Evolutionary conservation across 2,888 invertebrate species (phyloP).

Genomic region (Drosophila anceps): DNA sequence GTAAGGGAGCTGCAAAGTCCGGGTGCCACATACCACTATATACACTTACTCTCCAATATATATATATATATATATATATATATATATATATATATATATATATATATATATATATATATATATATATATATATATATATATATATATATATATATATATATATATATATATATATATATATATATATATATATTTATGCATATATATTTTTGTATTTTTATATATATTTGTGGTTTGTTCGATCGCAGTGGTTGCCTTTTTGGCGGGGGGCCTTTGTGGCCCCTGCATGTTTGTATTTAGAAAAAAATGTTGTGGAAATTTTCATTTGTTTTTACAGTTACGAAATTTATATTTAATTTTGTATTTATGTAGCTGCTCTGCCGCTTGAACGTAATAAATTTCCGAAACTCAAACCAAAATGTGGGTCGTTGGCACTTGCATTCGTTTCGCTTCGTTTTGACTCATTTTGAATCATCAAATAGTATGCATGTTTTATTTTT

Average conservation of each 20-base stretch:
- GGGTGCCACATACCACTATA: constrained; percentile 24
- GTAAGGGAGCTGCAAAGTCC: constrained; percentile 36
- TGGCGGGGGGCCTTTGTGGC: constrained; percentile 38
- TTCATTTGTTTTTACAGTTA: constrained; percentile 43
- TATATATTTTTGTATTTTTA: constrained; percentile 2
- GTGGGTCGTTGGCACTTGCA: constrained; percentile 59
- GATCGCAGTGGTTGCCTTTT: constrained; percentile 39
- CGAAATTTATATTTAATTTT: constrained; percentile 46
- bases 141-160: constrained; percentile 9
- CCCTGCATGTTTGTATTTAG: constrained; percentile 17
- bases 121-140: neutral
- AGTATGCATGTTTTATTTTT: neutral
- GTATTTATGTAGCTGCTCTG: constrained; percentile 32
- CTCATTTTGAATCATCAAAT: constrained; percentile 12
- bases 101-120: neutral
- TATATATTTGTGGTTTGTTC: constrained; percentile 26
- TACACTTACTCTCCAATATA: constrained; percentile 4
- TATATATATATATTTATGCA: neutral
- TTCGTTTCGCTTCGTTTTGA: constrained; percentile 25
- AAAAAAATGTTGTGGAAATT: constrained; percentile 32
- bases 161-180: neutral
- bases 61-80: constrained; percentile 1
- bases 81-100: neutral
- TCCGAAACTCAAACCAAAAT: constrained; percentile 26
- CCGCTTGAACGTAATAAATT: constrained; percentile 32